Evolutionary conservation across 2,113 vertebrate species (phyloP), one percentile per base, ranked within the genome.

Genomic region (Chaetodon auriga): DNA sequence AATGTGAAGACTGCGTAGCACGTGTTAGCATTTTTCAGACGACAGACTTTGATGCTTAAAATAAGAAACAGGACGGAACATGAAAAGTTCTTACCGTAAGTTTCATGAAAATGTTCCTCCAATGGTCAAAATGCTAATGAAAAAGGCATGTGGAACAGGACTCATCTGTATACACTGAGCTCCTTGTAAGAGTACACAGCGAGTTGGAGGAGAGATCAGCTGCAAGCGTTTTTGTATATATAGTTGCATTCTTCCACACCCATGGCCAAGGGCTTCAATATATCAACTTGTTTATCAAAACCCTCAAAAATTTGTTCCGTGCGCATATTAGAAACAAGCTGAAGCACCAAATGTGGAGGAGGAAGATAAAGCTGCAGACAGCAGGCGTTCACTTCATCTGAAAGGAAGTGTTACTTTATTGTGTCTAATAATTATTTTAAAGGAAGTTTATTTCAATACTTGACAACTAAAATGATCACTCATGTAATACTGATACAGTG

Each of bases 261-360:
- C 84, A 49, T 35, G 3, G 46, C 25, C 48, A 6, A 63, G 35
- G 21, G 57, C 53, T 75, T 80, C 21, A 85, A 66, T 88, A 51
- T 11, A 81, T 92, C 88, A 88, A 55, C 60, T 80, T 95, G 92
- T 95, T 94, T 94, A 91, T 77, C 1, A 75, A 77, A 57, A 0
- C 30, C 51, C 65, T 88, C 84, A 62, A 71, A 30, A 74, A 51
- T 51, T 53, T 2, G 16, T 35, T 25, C 36, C 0, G 0, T 74
- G 48, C 21, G 78, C n/a, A 35, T 23, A 3, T 36, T 43, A 16
- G 48, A 82, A 30, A 65, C 13, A 65, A 30, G 23, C n/a, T 49
- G n/a, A 23, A 64, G 54, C 54, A 62, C 45, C 15, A 60, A 4
- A 30, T 23, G 12, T 68, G n/a, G 21, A 21, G 9, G 11, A 21